Evolutionary conservation across 2,888 invertebrate species (phyloP).

Genomic region (Eurois occulta): DNA sequence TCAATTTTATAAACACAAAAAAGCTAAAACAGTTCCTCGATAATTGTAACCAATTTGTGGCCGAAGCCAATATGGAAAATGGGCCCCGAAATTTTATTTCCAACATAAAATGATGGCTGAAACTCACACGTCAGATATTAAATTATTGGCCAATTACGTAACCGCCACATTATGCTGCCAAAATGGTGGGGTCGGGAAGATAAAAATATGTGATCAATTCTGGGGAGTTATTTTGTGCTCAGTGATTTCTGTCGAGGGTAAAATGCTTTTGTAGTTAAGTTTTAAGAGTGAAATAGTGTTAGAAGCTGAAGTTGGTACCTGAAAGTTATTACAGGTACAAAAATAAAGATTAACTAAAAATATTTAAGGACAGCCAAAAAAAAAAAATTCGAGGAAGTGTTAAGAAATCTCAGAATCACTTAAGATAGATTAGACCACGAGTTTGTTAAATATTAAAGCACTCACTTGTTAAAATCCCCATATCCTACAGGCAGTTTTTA

Average conservation of each 20-base stretch:
- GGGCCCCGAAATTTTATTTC: conserved; percentile 24
- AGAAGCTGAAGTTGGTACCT: too few relatives aligned
- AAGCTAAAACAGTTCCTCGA: conserved; percentile 22
- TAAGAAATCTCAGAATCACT: not conserved
- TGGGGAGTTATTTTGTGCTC: conserved; percentile 11
- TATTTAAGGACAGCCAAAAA: not conserved
- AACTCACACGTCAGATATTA: conserved; percentile 42
- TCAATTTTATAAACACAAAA: not conserved
- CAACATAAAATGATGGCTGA: conserved; percentile 50
- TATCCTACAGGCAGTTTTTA: not conserved
- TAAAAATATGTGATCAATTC: conserved; percentile 34
- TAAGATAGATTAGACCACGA: not conserved
- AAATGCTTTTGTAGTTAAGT: not conserved
- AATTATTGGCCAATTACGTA: conserved; percentile 52
- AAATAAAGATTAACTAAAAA: not conserved
- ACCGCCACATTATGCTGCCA: conserved; percentile 43
- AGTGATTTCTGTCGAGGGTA: conserved; percentile 3
- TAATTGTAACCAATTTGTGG: conserved; percentile 32
- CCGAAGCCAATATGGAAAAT: conserved; percentile 7
- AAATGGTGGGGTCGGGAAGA: conserved; percentile 26
- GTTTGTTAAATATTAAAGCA: not conserved
- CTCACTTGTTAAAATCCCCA: not conserved
- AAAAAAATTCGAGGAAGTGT: not conserved
- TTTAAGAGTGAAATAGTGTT: not conserved
- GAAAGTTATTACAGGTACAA: not conserved